Conservation (phyloP, 2,888 invertebrate species). For the Malthinus seriepunctatus region DNA sequence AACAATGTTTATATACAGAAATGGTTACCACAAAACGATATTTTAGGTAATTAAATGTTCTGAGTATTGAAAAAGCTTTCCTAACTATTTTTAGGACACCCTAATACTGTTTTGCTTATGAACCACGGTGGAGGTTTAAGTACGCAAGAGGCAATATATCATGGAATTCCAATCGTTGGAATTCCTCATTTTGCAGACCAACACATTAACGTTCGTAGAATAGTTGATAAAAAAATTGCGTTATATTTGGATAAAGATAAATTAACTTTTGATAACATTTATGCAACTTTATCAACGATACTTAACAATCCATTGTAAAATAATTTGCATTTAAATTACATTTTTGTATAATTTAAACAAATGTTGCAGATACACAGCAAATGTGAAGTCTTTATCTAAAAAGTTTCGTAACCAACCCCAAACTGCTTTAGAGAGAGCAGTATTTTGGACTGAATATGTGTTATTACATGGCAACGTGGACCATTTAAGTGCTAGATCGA, state of each 20-base stretch:
- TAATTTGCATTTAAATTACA: not conserved
- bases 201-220: conserved; percentile 4
- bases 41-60: conserved; percentile 43
- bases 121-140: conserved; percentile 37
- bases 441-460: conserved; percentile 35
- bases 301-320: conserved; percentile 37
- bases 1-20: conserved; percentile 48
- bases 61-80: not conserved
- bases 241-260: conserved; percentile 32
- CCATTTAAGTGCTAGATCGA: conserved; percentile 21
- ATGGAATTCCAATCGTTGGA: conserved; percentile 35
- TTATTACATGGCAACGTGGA: conserved; percentile 24
- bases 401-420: conserved; percentile 31
- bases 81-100: conserved; percentile 28
- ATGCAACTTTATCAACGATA: conserved; percentile 34
- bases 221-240: conserved; percentile 38
- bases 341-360: too few relatives aligned
- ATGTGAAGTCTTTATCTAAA: conserved; percentile 27
- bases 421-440: conserved; percentile 30
- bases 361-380: conserved; percentile 31
- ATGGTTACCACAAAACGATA: conserved; percentile 53
- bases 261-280: conserved; percentile 32
- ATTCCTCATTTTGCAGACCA: conserved; percentile 37
- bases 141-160: conserved; percentile 35
- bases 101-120: conserved; percentile 35